Evolutionary conservation across 2,797 vertebrate genomes (phyloP).

Genomic region (Galaxias olidus): DNA sequence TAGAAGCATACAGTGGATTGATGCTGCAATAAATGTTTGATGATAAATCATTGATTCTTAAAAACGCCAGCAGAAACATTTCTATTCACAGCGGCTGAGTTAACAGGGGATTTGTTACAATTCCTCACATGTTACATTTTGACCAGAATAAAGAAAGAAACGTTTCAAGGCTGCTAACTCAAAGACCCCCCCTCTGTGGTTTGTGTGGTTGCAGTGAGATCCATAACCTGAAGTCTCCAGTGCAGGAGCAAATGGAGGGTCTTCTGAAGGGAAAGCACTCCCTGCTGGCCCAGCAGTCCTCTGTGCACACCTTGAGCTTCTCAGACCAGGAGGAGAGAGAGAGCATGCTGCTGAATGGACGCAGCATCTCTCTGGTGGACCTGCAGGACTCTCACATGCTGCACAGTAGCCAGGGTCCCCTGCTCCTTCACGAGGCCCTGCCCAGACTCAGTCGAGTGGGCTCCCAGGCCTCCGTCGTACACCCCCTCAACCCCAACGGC

Average conservation of each 20-base stretch:
- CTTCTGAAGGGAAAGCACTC: constrained; percentile 78
- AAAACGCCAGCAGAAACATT: no score
- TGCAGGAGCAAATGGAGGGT: constrained; percentile 75
- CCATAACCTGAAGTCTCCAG: constrained; percentile 80
- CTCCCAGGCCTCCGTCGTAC: constrained; percentile 85
- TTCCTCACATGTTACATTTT: no score
- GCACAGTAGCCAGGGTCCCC: constrained; percentile 56
- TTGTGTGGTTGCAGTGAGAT: constrained; percentile 71
- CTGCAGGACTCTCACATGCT: constrained; percentile 82
- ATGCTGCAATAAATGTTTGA: no score
- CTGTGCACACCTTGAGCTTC: constrained; percentile 81
- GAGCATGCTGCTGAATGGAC: constrained; percentile 77
- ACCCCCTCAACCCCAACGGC: constrained; percentile 67
- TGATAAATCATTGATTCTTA: no score
- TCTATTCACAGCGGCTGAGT: no score
- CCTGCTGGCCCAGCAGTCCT: constrained; percentile 80
- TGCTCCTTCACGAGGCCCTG: constrained; percentile 75
- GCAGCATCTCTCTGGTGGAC: constrained; percentile 93
- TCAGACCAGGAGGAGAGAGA: constrained; percentile 84
- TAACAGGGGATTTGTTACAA: no score
- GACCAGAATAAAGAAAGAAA: no score
- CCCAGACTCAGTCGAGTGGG: constrained; percentile 76
- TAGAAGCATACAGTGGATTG: no score
- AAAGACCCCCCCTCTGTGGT: not conserved
- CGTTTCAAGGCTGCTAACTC: no score